Evolutionary conservation across 2,113 vertebrate species (phyloP).

Genomic region (Oreochromis spilurus): DNA sequence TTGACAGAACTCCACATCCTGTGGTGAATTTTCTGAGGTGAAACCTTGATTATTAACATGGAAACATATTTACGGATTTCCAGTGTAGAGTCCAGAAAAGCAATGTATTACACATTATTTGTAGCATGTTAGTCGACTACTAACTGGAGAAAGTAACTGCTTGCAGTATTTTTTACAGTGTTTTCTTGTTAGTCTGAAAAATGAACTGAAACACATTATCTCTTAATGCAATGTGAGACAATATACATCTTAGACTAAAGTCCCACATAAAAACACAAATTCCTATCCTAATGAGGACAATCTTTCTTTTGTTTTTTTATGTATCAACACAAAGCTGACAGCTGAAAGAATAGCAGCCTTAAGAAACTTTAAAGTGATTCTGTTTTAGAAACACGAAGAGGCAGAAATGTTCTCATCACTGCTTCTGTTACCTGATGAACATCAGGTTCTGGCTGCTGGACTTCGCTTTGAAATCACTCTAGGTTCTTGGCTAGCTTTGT

Average conservation of each 20-base stretch:
- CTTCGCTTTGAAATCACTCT: neutral
- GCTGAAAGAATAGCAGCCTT: neutral
- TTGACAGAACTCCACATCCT: neutral
- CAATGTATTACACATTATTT: neutral
- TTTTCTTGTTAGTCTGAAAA: neutral
- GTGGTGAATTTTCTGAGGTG: neutral
- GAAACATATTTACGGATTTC: rapidly evolving
- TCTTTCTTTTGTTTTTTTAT: neutral
- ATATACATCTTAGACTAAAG: neutral
- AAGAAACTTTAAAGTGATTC: neutral
- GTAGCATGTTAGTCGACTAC: neutral
- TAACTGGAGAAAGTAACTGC: neutral
- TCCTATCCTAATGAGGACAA: neutral
- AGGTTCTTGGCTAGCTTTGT: neutral
- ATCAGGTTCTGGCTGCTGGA: neutral
- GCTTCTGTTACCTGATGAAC: neutral
- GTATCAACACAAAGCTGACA: neutral
- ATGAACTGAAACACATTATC: rapidly evolving
- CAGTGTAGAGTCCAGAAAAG: neutral
- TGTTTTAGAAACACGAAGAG: neutral
- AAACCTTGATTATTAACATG: neutral
- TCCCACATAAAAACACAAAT: neutral
- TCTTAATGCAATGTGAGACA: neutral
- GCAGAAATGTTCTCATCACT: neutral
- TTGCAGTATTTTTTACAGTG: rapidly evolving